Percentiles rank a stretch among this genome's conserved stretches.
phyloP scores from a whole-genome alignment of 1,140 invertebrate species.

The Drosophila littoralis region DNA sequence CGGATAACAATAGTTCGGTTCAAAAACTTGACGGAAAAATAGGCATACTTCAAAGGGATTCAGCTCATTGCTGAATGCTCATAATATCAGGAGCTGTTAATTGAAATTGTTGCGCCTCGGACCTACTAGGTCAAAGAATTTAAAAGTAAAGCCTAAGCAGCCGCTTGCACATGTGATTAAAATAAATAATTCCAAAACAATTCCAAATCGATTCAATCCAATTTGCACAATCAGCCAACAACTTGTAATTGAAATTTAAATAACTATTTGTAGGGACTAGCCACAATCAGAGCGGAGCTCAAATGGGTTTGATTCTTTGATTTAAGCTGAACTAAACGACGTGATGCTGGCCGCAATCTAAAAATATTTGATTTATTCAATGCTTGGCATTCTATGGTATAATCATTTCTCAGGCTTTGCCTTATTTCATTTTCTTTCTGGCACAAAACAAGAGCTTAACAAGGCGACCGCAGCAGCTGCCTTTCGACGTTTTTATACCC shows the following conservation, averaged over 20 bases:
- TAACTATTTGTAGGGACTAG: background rate
- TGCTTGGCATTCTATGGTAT: slow-evolving; percentile 14
- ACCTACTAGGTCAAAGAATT: too few relatives aligned
- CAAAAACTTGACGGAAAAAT: too few relatives aligned
- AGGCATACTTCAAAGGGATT: too few relatives aligned
- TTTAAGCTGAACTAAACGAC: slow-evolving; percentile 24
- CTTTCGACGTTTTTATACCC: slow-evolving; percentile 8
- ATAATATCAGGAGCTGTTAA: too few relatives aligned
- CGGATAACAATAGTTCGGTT: too few relatives aligned
- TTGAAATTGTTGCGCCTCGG: too few relatives aligned
- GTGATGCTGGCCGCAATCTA: slow-evolving; percentile 17
- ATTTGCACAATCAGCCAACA: background rate
- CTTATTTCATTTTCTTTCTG: slow-evolving; percentile 34
- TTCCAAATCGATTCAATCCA: background rate
- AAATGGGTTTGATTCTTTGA: slow-evolving; percentile 2
- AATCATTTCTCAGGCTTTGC: slow-evolving; percentile 39
- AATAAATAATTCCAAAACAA: too few relatives aligned
- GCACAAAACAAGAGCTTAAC: slow-evolving; percentile 42
- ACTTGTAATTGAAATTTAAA: background rate
- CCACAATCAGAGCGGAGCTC: slow-evolving; percentile 11
- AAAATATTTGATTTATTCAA: slow-evolving; percentile 48
- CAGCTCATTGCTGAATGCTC: too few relatives aligned
- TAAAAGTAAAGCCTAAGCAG: too few relatives aligned
- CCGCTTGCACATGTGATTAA: background rate
- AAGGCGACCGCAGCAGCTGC: slow-evolving; percentile 34